These are phyloP conservation scores for Melanerpes aurifrons DNA, from an alignment of 2,113 vertebrate species.

Conservation along the genomic window DNA sequence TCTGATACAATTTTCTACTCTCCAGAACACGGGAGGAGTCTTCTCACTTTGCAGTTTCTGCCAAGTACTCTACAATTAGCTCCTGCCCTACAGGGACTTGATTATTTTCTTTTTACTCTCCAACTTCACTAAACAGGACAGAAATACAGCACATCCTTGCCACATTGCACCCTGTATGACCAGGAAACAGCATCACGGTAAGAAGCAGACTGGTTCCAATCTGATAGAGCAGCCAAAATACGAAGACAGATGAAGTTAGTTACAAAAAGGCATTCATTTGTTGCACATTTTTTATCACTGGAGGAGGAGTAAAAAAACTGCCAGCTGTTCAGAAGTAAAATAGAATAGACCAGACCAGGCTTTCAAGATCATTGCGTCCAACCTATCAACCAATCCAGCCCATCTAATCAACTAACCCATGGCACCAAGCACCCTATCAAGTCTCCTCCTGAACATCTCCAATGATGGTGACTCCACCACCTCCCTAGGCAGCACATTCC, in stretches of 20 bases:
- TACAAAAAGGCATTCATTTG: background rate
- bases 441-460: no score
- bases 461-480: no score
- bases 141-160: background rate
- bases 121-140: background rate
- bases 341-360: no score
- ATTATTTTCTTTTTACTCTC: background rate
- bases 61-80: background rate
- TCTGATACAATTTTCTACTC: background rate
- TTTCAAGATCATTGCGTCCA: no score
- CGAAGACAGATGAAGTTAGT: background rate
- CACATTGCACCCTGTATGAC: background rate
- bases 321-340: background rate
- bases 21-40: background rate
- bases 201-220: background rate
- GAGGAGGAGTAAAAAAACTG: background rate
- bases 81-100: background rate
- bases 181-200: background rate
- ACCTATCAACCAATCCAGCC: no score
- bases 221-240: background rate
- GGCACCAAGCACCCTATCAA: no score
- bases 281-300: background rate
- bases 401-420: no score
- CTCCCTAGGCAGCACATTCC: no score
- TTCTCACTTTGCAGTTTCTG: background rate